Base-by-base conservation (phyloP, 2,797 vertebrate species). In the Brachyrhaphis roseni region DNA sequence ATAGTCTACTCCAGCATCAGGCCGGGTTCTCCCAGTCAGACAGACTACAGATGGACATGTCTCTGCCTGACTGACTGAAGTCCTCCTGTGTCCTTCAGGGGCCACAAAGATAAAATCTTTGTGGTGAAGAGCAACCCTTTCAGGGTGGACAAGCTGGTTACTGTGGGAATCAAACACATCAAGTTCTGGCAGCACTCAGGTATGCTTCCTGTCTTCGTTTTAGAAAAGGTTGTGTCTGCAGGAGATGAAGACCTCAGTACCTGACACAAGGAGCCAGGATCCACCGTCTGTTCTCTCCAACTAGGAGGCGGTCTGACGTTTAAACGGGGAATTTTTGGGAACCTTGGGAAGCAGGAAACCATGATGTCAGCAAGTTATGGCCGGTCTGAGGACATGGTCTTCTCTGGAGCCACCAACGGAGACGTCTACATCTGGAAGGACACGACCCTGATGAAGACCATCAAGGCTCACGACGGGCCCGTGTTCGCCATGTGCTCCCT, bases 181-280 rank as follows among this genome's bases (percentile, higher is more conserved):
- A 98, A 97, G 92, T 99, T 99, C 94, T 99, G 98, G 98, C 97
- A 98, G 57, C 98, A 99, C 91, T 96, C 97, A 97, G 98, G 98
- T 74, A 36, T 28, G 5, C 20, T 8, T 28, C 1, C 6, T 15
- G 1, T 45, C n/a, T 16, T 64, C 5, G 13, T 10, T 55, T 39
- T 15, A 34, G 15, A 66, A 36, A 39, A 39, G 62, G 34, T 66
- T 66, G 34, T 66, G 34, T 23, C 34, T 39, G 34, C 20, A 5
- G 34, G 34, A 31, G 16, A 31, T 16, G 16, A 36, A 34, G 31
- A 64, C 16, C 31, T 28, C 8, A 66, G 34, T 39, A 20, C 34
- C 59, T 23, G 62, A 8, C 15, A 15, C 16, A 16, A 64, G 28
- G 59, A 34, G 16, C 16, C 16, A 36, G 31, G 31, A 20, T 68